These are phyloP conservation scores for Spheniscus humboldti DNA, from an alignment of 2,797 vertebrate genomes.

Conservation along the genomic window DNA sequence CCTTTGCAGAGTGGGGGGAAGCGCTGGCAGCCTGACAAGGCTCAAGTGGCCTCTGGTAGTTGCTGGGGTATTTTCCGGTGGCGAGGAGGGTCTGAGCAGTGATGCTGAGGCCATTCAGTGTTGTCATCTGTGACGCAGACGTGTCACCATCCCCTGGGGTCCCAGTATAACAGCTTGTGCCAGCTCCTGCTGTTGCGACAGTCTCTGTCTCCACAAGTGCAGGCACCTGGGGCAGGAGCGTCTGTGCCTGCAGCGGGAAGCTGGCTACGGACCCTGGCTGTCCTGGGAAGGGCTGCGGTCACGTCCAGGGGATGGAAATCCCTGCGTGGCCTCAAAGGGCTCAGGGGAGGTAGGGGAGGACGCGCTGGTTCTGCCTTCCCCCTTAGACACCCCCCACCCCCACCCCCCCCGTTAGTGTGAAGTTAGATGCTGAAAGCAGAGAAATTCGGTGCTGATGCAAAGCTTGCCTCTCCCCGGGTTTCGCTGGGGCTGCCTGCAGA, in stretches of 20 bases:
- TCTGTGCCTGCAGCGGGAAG: background rate
- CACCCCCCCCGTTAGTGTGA: too few species aligned
- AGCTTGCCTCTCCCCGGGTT: background rate
- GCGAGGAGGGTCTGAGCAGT: background rate
- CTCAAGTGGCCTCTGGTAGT: background rate
- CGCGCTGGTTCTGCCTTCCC: rapidly evolving
- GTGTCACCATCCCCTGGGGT: background rate
- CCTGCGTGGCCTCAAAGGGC: background rate
- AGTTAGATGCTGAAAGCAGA: background rate
- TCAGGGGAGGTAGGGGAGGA: background rate
- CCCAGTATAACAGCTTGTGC: background rate
- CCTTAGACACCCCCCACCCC: too few species aligned
- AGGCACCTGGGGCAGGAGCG: background rate
- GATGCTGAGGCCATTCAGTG: background rate
- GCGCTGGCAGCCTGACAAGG: background rate
- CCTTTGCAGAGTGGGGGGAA: background rate
- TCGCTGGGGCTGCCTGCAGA: background rate
- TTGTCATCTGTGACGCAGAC: background rate
- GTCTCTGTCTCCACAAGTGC: background rate
- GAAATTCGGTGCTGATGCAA: background rate
- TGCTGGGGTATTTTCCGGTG: background rate
- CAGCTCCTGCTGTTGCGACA: background rate
- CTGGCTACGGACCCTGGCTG: background rate
- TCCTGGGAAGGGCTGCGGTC: background rate
- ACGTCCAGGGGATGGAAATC: background rate